Evolutionary conservation across 2,113 vertebrate species (phyloP).

Genomic region (Copsychus sechellarum): DNA sequence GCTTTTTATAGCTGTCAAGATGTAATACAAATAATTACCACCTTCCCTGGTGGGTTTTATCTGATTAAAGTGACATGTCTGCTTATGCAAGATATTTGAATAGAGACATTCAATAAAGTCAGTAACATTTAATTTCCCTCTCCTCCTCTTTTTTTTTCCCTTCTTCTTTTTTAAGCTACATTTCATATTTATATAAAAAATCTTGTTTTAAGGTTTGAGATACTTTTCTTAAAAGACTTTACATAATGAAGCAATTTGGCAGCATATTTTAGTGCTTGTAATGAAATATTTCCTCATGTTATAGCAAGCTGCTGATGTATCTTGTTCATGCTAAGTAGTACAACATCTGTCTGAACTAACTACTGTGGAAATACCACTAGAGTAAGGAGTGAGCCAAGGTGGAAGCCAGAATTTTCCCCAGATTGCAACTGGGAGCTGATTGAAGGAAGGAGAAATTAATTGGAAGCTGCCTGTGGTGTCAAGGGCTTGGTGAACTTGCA

Average conservation of each 20-base stretch:
- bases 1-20: constrained; percentile 61
- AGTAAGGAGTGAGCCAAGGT: not conserved
- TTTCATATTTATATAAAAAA: constrained; percentile 27
- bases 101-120: constrained; percentile 54
- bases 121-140: constrained; percentile 36
- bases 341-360: not conserved
- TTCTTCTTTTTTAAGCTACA: not conserved
- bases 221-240: constrained; percentile 4
- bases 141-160: not conserved
- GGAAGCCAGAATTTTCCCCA: not conserved
- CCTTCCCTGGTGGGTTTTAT: constrained; percentile 51
- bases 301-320: not conserved
- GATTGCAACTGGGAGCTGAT: not conserved
- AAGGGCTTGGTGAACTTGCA: not conserved
- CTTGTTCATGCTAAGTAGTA: not conserved
- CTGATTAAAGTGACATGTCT: constrained; percentile 67
- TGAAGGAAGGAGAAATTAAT: not conserved
- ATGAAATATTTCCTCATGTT: not conserved
- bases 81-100: constrained; percentile 60
- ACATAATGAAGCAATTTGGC: not conserved
- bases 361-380: not conserved
- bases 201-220: not conserved
- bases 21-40: constrained; percentile 65
- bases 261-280: not conserved
- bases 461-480: not conserved